phyloP scores from a whole-genome alignment of 37 sponge, comb jelly and placozoan species.

The Mnemiopsis leidyi region DNA sequence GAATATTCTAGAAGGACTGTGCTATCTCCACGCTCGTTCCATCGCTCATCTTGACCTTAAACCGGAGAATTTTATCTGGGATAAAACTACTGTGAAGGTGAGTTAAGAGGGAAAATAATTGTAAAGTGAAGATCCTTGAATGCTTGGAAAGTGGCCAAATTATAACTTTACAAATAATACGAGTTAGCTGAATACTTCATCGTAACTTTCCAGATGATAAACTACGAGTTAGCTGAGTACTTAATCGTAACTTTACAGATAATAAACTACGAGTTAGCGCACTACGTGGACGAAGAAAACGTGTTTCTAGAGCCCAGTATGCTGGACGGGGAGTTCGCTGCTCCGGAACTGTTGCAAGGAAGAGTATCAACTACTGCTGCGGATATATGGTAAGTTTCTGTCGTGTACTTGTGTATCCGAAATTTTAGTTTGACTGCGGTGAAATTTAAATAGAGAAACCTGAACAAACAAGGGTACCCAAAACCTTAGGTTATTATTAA shows the following conservation, averaged over 20 bases:
- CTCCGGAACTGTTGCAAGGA: neutral
- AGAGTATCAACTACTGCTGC: slow-evolving; percentile 30
- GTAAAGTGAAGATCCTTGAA: too few relatives aligned
- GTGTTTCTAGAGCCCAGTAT: slow-evolving; percentile 26
- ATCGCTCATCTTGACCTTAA: slow-evolving; percentile 39
- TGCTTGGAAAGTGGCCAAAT: too few relatives aligned
- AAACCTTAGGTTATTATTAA: too few relatives aligned
- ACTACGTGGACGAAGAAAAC: slow-evolving; percentile 47
- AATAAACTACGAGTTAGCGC: slow-evolving; percentile 51
- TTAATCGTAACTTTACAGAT: neutral
- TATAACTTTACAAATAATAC: too few relatives aligned
- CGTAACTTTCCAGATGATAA: slow-evolving; percentile 1
- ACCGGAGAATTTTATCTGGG: slow-evolving; percentile 37
- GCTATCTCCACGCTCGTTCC: neutral
- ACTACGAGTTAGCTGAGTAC: slow-evolving; percentile 5
- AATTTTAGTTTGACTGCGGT: neutral
- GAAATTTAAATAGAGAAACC: too few relatives aligned
- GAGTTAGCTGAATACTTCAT: too few relatives aligned
- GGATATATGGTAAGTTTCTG: slow-evolving; percentile 16
- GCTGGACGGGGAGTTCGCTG: slow-evolving; percentile 21
- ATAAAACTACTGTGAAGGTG: slow-evolving; percentile 37
- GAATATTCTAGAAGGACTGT: neutral
- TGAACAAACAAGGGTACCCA: too few relatives aligned
- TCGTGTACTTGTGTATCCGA: neutral
- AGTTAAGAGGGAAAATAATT: too few relatives aligned